Percentiles rank a stretch among this genome's conserved stretches.
phyloP scores from a whole-genome alignment of 2,888 invertebrate species.

The Sclerodermus sp. region DNA sequence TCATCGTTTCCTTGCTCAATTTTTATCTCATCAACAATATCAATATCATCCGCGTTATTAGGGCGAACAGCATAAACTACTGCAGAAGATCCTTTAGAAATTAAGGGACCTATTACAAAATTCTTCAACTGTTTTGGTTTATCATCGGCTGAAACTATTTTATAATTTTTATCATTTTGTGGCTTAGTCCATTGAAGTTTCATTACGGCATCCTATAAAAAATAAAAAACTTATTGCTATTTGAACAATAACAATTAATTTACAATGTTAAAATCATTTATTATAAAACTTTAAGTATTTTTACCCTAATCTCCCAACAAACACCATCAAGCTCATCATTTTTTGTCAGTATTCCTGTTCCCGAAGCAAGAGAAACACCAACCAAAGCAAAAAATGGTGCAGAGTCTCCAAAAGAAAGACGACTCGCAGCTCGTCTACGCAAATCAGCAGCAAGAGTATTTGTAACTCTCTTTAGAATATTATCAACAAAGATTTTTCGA shows the following conservation, averaged over 20 bases:
- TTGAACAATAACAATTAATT: not conserved
- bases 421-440: constrained; percentile 66
- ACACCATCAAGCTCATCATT: constrained; percentile 78
- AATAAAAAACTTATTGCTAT: constrained; percentile 16
- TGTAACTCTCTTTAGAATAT: constrained; percentile 70
- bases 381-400: constrained; percentile 75
- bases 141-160: constrained; percentile 52
- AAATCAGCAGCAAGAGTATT: constrained; percentile 68
- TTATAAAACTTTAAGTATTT: constrained; percentile 11
- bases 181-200: constrained; percentile 63
- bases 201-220: constrained; percentile 62
- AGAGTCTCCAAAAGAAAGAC: constrained; percentile 68
- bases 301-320: constrained; percentile 75
- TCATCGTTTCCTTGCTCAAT: constrained; percentile 27
- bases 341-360: constrained; percentile 72
- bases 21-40: constrained; percentile 19
- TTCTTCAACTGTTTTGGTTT: constrained; percentile 62
- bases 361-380: constrained; percentile 73
- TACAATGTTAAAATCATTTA: not conserved
- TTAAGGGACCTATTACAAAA: constrained; percentile 69
- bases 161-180: constrained; percentile 57
- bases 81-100: constrained; percentile 81
- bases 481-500: constrained; percentile 69
- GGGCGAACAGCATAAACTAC: constrained; percentile 75
- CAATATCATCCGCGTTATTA: constrained; percentile 39